Evolutionary conservation across 2,113 vertebrate species (phyloP), one percentile per base, ranked within the genome.

Genomic region (Anseranas semipalmata): DNA sequence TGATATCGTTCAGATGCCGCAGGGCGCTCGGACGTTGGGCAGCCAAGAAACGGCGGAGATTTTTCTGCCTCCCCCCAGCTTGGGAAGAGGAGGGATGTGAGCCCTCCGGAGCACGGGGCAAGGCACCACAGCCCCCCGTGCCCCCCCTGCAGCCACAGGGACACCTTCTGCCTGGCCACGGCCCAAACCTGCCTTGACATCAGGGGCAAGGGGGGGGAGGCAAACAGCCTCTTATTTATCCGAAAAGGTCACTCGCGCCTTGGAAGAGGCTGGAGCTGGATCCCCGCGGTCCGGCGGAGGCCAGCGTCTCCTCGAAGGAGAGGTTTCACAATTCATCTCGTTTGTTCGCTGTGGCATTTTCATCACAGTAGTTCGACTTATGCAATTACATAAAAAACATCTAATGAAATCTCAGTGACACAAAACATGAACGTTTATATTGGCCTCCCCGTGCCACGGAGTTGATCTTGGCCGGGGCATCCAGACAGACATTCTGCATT

Each of bases 361-460:
- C 96, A 90, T 65, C 95, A 85, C 95, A 6, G 97, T 91, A 89
- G 88, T 94, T 30, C 71, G 43, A 91, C 95, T 96, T 89, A 81
- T 89, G 93, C 91, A 94, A 96, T 95, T 90, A 95, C 92, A 84
- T 46, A 21, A 66, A 77, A 92, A 91, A 87, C 90, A 75, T 79
- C 96, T 80, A 93, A 70, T 88, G 93, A 92, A 95, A 87, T 92
- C 94, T 80, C 60, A 33, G 91, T 80, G 93, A 83, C 96, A 87
- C 96, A 96, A 97, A 97, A 96, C 97, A 97, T 96, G 97, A 97
- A 96, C 88, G 89, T 96, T 97, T 96, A 95, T 16, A 39, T 88
- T 86, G 91, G 97, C 93, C 89, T 91, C 95, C 92, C 93, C 4
- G 41, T 83, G 94, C 87, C 82, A 77, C 9, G 8, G 90, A 80